These are phyloP conservation scores for Merluccius polli DNA, from an alignment of 2,797 vertebrate genomes.

Conservation along the genomic window DNA sequence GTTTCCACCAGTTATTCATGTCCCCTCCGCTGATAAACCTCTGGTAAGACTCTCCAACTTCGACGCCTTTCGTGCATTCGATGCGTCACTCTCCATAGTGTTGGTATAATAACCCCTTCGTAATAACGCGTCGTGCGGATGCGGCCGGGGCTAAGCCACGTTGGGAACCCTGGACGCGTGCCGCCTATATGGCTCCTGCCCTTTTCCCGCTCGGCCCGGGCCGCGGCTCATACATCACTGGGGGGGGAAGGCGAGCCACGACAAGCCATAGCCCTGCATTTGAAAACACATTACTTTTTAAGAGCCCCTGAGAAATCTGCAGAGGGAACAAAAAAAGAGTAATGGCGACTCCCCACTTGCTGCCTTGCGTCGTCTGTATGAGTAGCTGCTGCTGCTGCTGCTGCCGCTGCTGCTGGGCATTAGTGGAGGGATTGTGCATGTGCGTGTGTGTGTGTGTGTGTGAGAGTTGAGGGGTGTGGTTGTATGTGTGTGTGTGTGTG, in stretches of 20 bases:
- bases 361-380: conserved; percentile 52
- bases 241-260: conserved; percentile 27
- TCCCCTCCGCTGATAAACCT: background rate
- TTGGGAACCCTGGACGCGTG: background rate
- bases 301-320: conserved; percentile 64
- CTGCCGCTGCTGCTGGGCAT: background rate
- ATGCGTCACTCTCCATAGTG: no score
- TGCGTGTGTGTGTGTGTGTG: background rate
- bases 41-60: background rate
- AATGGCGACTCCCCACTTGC: conserved; percentile 54
- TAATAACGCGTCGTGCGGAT: no score
- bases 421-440: background rate
- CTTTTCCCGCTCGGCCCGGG: conserved; percentile 40
- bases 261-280: conserved; percentile 61
- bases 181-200: conserved; percentile 28
- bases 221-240: conserved; percentile 53
- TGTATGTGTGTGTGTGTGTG: background rate
- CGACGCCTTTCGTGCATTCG: background rate
- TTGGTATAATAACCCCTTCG: no score
- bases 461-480: no score
- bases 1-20: background rate
- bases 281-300: conserved; percentile 70
- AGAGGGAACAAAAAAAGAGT: conserved; percentile 50
- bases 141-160: background rate
- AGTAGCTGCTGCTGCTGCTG: background rate